A percentile compares a stretch with the other conserved stretches of the same genome.
Evolutionary conservation across 2,888 invertebrate species (phyloP).

Genomic region (Amphimallon solstitiale): DNA sequence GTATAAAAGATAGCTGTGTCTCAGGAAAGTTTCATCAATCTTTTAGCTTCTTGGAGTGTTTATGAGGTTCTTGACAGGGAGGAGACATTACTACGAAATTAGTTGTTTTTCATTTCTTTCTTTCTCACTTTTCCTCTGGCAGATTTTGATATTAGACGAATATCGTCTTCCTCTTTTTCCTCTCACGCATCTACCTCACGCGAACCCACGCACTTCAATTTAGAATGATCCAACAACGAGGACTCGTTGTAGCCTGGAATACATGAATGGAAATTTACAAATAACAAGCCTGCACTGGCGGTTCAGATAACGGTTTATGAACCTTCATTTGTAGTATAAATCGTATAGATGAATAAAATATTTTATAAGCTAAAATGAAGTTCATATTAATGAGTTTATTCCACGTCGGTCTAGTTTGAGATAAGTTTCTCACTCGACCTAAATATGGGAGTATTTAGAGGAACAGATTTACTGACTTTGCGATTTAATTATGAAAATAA

Average conservation of each 20-base stretch:
- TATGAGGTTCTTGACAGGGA: constrained; percentile 40
- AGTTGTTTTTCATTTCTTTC: constrained; percentile 30
- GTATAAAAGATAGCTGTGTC: constrained; percentile 27
- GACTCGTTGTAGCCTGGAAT: neutral
- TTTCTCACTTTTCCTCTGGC: constrained; percentile 3
- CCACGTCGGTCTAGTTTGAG: too few species aligned
- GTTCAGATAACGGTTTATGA: constrained; percentile 7
- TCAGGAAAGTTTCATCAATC: constrained; percentile 40
- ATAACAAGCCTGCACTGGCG: neutral
- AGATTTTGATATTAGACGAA: neutral
- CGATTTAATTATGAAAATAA: too few species aligned
- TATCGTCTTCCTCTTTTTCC: constrained; percentile 16
- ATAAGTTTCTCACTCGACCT: too few species aligned
- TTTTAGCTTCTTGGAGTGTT: constrained; percentile 40
- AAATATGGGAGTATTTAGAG: too few species aligned
- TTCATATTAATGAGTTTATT: too few species aligned
- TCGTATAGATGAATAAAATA: neutral
- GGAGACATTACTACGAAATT: constrained; percentile 41
- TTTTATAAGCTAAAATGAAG: neutral
- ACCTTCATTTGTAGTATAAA: constrained; percentile 15
- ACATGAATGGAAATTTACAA: constrained; percentile 21
- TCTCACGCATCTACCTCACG: neutral
- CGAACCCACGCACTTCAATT: constrained; percentile 5
- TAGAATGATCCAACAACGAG: neutral
- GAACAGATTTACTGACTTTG: too few species aligned